Evolutionary conservation across 2,797 vertebrate genomes (phyloP).

Genomic region (Psittacula echo): DNA sequence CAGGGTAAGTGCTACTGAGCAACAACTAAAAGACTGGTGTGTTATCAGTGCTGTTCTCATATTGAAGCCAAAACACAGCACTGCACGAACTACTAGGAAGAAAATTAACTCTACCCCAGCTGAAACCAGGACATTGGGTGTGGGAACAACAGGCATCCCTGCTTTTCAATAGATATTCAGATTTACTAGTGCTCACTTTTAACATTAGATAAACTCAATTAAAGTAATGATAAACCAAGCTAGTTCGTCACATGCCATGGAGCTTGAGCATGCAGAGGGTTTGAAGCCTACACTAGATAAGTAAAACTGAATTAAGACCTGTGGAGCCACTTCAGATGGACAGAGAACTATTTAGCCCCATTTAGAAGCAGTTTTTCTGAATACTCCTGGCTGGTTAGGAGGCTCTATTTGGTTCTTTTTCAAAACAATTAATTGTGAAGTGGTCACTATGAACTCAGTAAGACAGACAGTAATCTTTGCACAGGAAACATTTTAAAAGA

Average conservation of each 20-base stretch:
- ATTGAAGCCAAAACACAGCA: not conserved
- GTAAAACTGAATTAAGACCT: not conserved
- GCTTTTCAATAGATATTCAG: fast-evolving
- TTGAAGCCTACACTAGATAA: not conserved
- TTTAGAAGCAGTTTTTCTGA: not conserved
- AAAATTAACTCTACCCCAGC: not conserved
- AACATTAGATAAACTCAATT: fast-evolving
- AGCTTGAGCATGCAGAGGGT: not conserved
- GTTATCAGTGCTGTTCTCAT: not conserved
- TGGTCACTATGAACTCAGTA: not conserved
- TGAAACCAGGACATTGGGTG: not conserved
- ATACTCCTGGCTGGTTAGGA: not conserved
- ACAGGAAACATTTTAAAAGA: not conserved
- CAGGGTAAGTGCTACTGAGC: not conserved
- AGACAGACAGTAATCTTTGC: not conserved
- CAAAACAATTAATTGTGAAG: not conserved
- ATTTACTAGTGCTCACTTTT: fast-evolving
- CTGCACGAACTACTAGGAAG: not conserved
- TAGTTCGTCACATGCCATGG: not conserved
- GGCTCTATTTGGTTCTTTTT: not conserved
- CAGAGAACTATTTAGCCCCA: not conserved
- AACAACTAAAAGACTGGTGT: not conserved
- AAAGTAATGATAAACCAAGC: not conserved
- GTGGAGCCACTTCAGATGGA: not conserved
- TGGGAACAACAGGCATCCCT: fast-evolving